These are phyloP conservation scores for Bothrops jararaca DNA, from an alignment of 2,113 vertebrate species.

Conservation along the genomic window DNA sequence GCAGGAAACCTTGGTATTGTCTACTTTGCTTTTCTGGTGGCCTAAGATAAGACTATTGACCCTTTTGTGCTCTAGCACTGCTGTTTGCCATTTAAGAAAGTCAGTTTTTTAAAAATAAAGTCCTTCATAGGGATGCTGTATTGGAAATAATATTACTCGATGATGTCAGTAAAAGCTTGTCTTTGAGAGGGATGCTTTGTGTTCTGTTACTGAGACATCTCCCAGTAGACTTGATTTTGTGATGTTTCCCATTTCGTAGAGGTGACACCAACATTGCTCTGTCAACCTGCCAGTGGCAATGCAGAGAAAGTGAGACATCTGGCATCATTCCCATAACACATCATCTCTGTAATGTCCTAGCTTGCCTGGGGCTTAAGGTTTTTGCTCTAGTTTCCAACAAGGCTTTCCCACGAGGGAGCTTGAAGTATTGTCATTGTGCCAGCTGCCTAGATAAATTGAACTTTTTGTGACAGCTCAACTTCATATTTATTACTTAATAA, in stretches of 20 bases:
- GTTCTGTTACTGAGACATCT: slow-evolving; percentile 20
- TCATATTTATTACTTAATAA: slow-evolving; percentile 16
- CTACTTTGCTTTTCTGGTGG: slow-evolving; percentile 89
- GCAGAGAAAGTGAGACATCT: slow-evolving; percentile 31
- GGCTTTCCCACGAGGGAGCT: slow-evolving; percentile 16
- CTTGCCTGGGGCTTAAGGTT: slow-evolving; percentile 18
- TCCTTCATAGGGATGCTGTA: background rate
- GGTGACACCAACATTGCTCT: slow-evolving; percentile 1
- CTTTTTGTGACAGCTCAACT: slow-evolving; percentile 9
- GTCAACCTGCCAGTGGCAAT: background rate
- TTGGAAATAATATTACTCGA: background rate
- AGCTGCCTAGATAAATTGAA: slow-evolving; percentile 17
- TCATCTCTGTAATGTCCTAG: slow-evolving; percentile 32
- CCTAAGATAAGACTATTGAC: slow-evolving; percentile 91
- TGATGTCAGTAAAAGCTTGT: slow-evolving; percentile 14
- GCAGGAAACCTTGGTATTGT: slow-evolving; percentile 89
- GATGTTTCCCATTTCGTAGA: background rate
- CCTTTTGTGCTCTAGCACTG: slow-evolving; percentile 14
- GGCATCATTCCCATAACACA: slow-evolving; percentile 28
- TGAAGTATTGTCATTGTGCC: slow-evolving; percentile 16
- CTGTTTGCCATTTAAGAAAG: slow-evolving; percentile 5
- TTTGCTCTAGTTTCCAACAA: slow-evolving; percentile 19
- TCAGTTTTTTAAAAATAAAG: background rate
- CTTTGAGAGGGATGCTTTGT: background rate
- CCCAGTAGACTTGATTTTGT: background rate